Percentiles rank a stretch among this genome's conserved stretches.
These are phyloP conservation scores for Albula glossodonta DNA, from an alignment of 2,113 vertebrate species.

Conservation along the genomic window DNA sequence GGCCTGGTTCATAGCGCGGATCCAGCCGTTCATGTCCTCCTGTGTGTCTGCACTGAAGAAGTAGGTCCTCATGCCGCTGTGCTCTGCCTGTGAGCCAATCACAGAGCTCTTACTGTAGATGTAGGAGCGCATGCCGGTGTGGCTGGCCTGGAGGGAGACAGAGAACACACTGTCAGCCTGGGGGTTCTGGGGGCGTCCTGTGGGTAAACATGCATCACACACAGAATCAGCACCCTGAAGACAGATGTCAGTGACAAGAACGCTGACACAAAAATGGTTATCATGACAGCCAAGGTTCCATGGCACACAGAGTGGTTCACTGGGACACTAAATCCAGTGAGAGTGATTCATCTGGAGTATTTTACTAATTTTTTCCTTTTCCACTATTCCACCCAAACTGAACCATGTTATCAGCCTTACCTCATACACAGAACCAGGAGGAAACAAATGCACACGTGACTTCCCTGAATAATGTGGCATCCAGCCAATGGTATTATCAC, in stretches of 20 bases:
- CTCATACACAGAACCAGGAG: too few relatives aligned
- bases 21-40: constrained; percentile 96
- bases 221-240: background rate
- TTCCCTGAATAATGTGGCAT: too few relatives aligned
- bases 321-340: background rate
- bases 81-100: constrained; percentile 88
- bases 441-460: too few relatives aligned
- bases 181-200: background rate
- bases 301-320: background rate
- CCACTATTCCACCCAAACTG: too few relatives aligned
- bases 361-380: too few relatives aligned
- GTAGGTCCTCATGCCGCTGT: constrained; percentile 94
- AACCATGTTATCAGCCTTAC: too few relatives aligned
- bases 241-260: background rate
- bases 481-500: too few relatives aligned
- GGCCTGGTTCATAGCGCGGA: constrained; percentile 95
- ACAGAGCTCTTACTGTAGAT: constrained; percentile 89
- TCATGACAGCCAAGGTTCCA: background rate
- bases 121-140: constrained; percentile 93
- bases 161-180: background rate
- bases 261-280: background rate
- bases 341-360: background rate
- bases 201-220: too few relatives aligned
- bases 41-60: constrained; percentile 97
- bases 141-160: constrained; percentile 78